Percentiles rank a stretch among this genome's conserved stretches.
These are phyloP conservation scores for Drosophila kanekoi DNA, from an alignment of 2,888 invertebrate genomes.

Conservation along the genomic window DNA sequence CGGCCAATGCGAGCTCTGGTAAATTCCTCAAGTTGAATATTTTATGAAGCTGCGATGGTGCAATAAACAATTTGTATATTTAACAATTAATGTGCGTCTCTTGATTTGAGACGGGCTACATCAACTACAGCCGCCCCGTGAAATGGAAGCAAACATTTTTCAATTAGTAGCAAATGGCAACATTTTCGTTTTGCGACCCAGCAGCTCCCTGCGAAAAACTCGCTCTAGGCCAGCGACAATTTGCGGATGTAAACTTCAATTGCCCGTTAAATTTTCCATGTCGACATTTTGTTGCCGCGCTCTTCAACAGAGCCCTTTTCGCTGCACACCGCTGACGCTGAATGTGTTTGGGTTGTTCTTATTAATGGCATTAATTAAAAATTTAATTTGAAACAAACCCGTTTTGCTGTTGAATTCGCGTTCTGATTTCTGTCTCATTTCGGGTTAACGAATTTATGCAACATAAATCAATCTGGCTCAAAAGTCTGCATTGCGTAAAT, in stretches of 20 bases:
- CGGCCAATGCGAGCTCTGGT: conserved; percentile 15
- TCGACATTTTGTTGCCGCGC: conserved; percentile 52
- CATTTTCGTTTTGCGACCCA: conserved; percentile 56
- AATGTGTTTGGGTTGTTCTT: conserved; percentile 17
- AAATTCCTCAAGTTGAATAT: conserved; percentile 58
- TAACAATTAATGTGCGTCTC: conserved; percentile 68
- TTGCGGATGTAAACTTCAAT: conserved; percentile 77
- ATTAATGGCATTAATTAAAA: conserved; percentile 80
- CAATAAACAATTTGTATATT: conserved; percentile 61
- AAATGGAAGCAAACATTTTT: conserved; percentile 37
- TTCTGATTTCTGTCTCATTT: conserved; percentile 22
- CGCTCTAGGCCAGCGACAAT: conserved; percentile 43
- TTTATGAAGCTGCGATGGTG: conserved; percentile 46
- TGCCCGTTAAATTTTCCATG: conserved; percentile 76
- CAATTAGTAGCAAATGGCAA: conserved; percentile 67
- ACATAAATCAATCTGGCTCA: conserved; percentile 38
- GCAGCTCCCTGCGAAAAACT: conserved; percentile 7
- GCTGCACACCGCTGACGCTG: conserved; percentile 4
- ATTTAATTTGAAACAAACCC: conserved; percentile 60
- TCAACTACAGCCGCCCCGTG: conserved; percentile 17
- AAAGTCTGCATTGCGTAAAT: background rate
- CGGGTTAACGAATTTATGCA: conserved; percentile 25
- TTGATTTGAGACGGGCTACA: conserved; percentile 54
- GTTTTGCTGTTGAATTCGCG: conserved; percentile 42
- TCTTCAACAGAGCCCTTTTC: conserved; percentile 1